phyloP scores from a whole-genome alignment of 2,888 invertebrate species.

The Lottia scabra region DNA sequence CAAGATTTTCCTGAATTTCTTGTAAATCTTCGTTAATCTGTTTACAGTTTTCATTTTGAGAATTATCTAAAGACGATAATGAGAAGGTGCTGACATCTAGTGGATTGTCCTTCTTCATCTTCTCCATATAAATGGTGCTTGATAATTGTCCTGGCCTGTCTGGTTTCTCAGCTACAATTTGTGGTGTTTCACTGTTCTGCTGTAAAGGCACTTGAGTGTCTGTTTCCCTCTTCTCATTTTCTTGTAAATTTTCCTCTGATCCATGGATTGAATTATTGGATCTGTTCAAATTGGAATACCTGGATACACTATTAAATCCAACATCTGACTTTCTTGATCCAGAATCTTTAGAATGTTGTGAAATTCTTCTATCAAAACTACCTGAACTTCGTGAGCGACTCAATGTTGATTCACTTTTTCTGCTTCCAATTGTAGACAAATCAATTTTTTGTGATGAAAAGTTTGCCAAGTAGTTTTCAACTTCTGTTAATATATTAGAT shows the following conservation, averaged over 20 bases:
- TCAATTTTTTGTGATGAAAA: background rate
- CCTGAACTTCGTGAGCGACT: too few species aligned
- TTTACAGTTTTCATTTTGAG: conserved; percentile 41
- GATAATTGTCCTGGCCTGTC: conserved; percentile 26
- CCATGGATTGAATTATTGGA: background rate
- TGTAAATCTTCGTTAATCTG: conserved; percentile 59
- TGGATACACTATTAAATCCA: too few species aligned
- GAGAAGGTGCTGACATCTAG: background rate
- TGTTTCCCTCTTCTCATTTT: background rate
- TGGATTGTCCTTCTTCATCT: conserved; percentile 6
- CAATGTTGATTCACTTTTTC: too few species aligned
- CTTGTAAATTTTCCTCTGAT: background rate
- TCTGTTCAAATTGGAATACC: background rate
- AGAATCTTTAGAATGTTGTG: too few species aligned
- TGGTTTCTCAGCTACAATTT: conserved; percentile 1
- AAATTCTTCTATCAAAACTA: too few species aligned
- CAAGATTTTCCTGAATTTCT: conserved; percentile 59
- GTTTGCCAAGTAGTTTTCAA: background rate
- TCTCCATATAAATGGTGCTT: conserved; percentile 28
- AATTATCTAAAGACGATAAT: background rate
- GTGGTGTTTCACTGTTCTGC: background rate
- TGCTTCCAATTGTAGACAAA: too few species aligned
- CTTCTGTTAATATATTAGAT: background rate
- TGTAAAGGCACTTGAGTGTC: background rate
- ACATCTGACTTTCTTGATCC: too few species aligned